A percentile compares a stretch with the other conserved stretches of the same genome.
Evolutionary conservation across 2,888 invertebrate species (phyloP).

Genomic region (Saturnia japonica): DNA sequence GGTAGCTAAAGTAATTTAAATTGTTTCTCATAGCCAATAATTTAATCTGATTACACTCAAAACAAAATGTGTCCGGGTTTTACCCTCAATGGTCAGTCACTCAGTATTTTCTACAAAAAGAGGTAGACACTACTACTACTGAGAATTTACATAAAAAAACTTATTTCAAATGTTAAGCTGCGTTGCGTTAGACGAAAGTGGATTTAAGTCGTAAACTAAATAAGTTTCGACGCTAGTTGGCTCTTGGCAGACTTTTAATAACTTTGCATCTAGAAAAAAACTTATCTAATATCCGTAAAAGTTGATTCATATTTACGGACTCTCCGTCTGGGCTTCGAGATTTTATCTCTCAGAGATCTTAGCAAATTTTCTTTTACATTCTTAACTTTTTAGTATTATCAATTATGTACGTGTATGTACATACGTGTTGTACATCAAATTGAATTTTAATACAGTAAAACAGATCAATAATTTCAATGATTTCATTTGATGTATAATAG

Average conservation of each 20-base stretch:
- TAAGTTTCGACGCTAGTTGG: background rate
- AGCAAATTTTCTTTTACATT: background rate
- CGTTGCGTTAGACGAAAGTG: background rate
- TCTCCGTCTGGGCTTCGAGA: background rate
- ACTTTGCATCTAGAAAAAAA: background rate
- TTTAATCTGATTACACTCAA: too few relatives aligned
- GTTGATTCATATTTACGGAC: constrained; percentile 1
- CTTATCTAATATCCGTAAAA: constrained; percentile 3
- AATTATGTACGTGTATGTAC: background rate
- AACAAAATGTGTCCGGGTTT: too few relatives aligned
- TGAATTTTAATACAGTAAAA: background rate
- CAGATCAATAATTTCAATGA: background rate
- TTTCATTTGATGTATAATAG: background rate
- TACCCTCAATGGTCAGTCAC: too few relatives aligned
- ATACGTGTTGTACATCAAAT: background rate
- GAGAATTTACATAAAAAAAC: background rate
- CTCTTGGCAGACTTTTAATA: background rate
- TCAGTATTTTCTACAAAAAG: too few relatives aligned
- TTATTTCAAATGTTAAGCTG: background rate
- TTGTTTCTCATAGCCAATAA: too few relatives aligned
- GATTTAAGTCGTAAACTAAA: background rate
- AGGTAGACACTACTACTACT: background rate
- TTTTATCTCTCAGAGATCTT: background rate
- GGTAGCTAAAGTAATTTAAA: too few relatives aligned
- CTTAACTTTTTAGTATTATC: background rate